Evolutionary conservation across 1,140 invertebrate species (phyloP).

Genomic region (Gonioctena quinquepunctata): DNA sequence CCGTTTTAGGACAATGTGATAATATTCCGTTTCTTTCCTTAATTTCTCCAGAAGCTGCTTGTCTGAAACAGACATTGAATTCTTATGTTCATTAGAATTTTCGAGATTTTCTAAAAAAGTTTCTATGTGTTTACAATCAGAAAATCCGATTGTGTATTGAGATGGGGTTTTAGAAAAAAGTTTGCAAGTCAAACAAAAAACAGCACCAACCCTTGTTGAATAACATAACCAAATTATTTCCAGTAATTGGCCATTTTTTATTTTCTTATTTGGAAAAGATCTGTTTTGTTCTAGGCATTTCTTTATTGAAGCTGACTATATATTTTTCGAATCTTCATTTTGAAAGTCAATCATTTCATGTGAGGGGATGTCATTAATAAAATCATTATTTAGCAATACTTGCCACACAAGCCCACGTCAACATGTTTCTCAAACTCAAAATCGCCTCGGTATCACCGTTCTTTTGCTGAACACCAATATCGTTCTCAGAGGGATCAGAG

Average conservation of each 20-base stretch:
- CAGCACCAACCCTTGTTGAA: neutral
- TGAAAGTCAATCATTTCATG: neutral
- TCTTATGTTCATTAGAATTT: no score
- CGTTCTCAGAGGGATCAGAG: neutral
- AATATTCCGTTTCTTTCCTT: conserved; percentile 6
- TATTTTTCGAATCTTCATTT: neutral
- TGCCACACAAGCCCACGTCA: neutral
- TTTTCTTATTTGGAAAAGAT: neutral
- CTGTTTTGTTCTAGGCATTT: no score
- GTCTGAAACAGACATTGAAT: no score
- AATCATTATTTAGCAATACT: neutral
- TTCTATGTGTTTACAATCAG: no score
- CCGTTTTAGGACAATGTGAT: neutral
- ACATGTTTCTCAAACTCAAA: conserved; percentile 2
- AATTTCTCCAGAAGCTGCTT: no score
- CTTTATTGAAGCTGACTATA: no score
- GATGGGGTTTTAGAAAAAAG: no score
- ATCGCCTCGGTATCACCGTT: neutral
- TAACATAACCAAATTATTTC: neutral
- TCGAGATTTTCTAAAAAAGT: no score
- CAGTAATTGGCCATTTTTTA: neutral
- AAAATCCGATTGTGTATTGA: no score
- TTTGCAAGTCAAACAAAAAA: no score
- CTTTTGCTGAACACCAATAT: neutral
- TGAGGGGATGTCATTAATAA: neutral